Evolutionary conservation across 2,797 vertebrate genomes (phyloP).

Genomic region (Muraenolepis orangiensis): DNA sequence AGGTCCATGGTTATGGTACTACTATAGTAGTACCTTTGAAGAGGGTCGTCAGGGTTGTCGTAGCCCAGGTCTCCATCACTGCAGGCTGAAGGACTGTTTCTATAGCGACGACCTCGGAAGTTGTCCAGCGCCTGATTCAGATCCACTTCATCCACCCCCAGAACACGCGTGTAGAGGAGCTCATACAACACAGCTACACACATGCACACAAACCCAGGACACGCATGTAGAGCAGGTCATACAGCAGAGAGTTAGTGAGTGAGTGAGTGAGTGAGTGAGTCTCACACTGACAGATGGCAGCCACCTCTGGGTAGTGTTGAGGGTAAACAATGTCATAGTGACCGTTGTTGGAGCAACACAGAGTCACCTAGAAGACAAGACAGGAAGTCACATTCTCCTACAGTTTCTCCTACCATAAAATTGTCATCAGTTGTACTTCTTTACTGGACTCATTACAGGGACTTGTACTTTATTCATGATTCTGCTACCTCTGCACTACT

Average conservation of each 20-base stretch:
- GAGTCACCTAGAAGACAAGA: constrained; percentile 75
- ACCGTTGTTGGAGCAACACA: constrained; percentile 88
- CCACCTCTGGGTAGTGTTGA: constrained; percentile 83
- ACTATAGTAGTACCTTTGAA: constrained; percentile 55
- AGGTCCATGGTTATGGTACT: neutral
- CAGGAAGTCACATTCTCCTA: neutral
- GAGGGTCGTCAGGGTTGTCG: constrained; percentile 72
- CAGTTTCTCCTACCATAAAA: neutral
- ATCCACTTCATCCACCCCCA: constrained; percentile 83
- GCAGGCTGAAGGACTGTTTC: constrained; percentile 76
- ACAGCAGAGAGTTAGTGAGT: no score
- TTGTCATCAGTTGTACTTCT: no score
- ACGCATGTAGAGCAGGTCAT: no score
- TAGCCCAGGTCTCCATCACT: constrained; percentile 76
- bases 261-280: neutral
- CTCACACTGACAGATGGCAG: constrained; percentile 89
- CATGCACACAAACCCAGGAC: no score
- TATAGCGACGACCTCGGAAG: constrained; percentile 85
- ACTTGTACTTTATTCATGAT: no score
- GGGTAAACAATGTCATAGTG: constrained; percentile 93
- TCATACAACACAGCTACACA: constrained; percentile 1
- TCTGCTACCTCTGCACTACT: no score
- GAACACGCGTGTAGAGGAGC: constrained; percentile 84
- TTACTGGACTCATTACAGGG: no score
- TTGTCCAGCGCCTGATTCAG: constrained; percentile 80